Evolutionary conservation across 2,113 vertebrate species (phyloP), one percentile per base, ranked within the genome.

Genomic region (Arizona elegans): DNA sequence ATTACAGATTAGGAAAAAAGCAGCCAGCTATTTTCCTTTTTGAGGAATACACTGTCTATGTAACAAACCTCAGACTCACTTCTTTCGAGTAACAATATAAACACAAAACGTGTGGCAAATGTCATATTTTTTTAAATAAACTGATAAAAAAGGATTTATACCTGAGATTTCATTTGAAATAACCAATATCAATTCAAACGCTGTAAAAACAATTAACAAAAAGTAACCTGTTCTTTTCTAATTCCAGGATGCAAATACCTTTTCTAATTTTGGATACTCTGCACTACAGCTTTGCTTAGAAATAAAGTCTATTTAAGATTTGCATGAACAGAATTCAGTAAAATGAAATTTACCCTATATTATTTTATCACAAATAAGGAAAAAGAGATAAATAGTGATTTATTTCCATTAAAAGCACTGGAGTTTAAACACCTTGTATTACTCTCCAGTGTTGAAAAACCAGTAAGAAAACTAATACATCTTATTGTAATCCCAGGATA

Each of bases 181-280:
- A 53, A 62, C 19, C 2, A 90, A 2, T 6, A 92, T 24, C 8
- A 1, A 19, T 26, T 47, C 19, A 21, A 38, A 59, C n/a, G 87
- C 3, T 43, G 56, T 0, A 29, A 93, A 94, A 86, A 1, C 33
- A 21, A 43, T 81, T 15, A 33, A 56, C 75, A 91, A 75, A 75
- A 8, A 54, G 90, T 95, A 89, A 96, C 92, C 91, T 94, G 15
- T 62, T 75, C n/a, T 38, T 90, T 65, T 13, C 13, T 3, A 11
- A 9, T 90, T 7, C 2, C 33, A 0, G 0, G 15, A 52, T 3
- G 0, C 1, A 3, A 7, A 1, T 0, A 1, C 38, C 54, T 70
- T 88, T 96, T 89, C 21, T 94, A 93, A 59, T 96, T 94, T 88
- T 94, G 88, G 0, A 96, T 23, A 0, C 81, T 87, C 88, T 96